Evolutionary conservation across 2,113 vertebrate genomes (phyloP).

Genomic region (Takifugu flavidus): DNA sequence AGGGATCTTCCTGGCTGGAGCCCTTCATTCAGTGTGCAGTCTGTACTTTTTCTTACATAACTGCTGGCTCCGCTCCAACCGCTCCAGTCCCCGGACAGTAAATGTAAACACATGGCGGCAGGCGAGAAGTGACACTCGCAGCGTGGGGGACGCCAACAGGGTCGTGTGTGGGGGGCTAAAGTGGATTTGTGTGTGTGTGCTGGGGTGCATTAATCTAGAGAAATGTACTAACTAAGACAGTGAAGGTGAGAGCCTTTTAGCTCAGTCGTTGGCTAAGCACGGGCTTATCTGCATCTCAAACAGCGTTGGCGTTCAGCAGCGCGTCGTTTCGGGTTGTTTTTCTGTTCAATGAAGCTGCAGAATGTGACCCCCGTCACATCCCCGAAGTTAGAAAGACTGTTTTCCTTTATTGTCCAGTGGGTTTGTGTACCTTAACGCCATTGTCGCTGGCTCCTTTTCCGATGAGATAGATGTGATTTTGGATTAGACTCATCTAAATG

Average conservation of each 20-base stretch:
- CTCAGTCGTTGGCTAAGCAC: slow-evolving; percentile 56
- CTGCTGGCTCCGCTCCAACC: slow-evolving; percentile 13
- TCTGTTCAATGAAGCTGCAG: slow-evolving; percentile 16
- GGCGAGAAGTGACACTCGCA: not conserved
- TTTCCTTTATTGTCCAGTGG: too few relatives aligned
- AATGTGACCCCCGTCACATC: not conserved
- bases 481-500: too few relatives aligned
- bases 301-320: slow-evolving; percentile 44
- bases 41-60: slow-evolving; percentile 54
- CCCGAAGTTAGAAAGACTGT: too few relatives aligned
- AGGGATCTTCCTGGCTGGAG: slow-evolving; percentile 41
- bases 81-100: not conserved
- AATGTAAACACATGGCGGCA: slow-evolving; percentile 14
- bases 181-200: not conserved
- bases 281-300: slow-evolving; percentile 52
- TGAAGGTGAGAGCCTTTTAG: slow-evolving; percentile 38
- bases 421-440: too few relatives aligned
- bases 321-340: slow-evolving; percentile 36
- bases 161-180: not conserved
- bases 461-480: too few relatives aligned
- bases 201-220: not conserved
- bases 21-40: slow-evolving; percentile 26
- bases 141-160: not conserved
- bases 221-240: not conserved
- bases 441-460: too few relatives aligned